These are phyloP conservation scores for Oophaga pumilio DNA, from an alignment of 2,113 vertebrate species.

Conservation along the genomic window DNA sequence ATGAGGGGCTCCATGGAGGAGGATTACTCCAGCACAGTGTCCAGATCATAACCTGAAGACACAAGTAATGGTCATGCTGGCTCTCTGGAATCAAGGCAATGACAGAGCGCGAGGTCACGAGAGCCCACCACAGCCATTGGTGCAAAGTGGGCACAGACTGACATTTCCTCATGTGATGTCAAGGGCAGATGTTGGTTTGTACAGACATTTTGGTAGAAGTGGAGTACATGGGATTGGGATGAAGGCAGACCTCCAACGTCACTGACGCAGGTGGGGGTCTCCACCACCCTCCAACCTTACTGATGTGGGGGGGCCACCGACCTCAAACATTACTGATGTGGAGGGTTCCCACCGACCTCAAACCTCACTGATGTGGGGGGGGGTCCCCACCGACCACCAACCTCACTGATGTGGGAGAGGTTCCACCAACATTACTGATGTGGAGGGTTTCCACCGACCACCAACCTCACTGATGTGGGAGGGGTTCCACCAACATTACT, in stretches of 20 bases:
- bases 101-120: too few relatives aligned
- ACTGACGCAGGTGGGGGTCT: too few relatives aligned
- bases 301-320: not conserved
- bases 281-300: too few relatives aligned
- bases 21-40: conserved; percentile 57
- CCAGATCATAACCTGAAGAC: conserved; percentile 57
- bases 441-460: too few relatives aligned
- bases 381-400: not conserved
- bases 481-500: not conserved
- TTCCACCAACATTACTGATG: too few relatives aligned
- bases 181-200: not conserved
- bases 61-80: not conserved
- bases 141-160: too few relatives aligned
- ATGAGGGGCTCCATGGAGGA: conserved; percentile 34
- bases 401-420: not conserved
- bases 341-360: not conserved
- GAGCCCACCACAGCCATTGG: too few relatives aligned
- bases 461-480: not conserved
- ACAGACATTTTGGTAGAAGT: too few relatives aligned
- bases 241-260: not conserved
- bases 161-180: not conserved
- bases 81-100: too few relatives aligned
- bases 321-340: not conserved
- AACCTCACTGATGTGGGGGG: too few relatives aligned
- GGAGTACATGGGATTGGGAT: too few relatives aligned